phyloP scores from a whole-genome alignment of 2,113 vertebrate genomes.

The Alouatta palliata region DNA sequence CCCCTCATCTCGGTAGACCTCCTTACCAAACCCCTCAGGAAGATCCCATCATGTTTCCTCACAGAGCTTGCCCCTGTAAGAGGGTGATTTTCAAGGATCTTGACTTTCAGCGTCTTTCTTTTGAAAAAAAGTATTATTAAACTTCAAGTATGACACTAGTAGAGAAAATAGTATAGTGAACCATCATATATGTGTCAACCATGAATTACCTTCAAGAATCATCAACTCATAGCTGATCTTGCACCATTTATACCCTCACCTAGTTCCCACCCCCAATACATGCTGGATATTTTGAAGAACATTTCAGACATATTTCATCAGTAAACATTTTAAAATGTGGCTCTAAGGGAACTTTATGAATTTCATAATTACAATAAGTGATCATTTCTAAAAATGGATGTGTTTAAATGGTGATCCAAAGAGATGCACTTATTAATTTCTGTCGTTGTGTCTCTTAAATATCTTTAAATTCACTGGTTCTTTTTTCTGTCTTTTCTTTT shows the following conservation, averaged over 20 bases:
- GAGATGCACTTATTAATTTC: neutral
- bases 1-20: neutral
- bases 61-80: neutral
- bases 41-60: neutral
- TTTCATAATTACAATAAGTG: neutral
- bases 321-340: neutral
- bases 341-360: neutral
- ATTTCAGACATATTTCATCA: neutral
- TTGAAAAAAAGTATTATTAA: neutral
- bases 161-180: too few relatives aligned
- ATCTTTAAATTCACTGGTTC: neutral
- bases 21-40: neutral
- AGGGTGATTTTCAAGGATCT: neutral
- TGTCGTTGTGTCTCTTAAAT: neutral
- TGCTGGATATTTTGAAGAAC: neutral
- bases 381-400: neutral
- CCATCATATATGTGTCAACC: neutral
- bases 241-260: too few relatives aligned
- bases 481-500: neutral
- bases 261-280: neutral
- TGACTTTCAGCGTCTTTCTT: neutral
- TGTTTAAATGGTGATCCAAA: neutral
- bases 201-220: neutral
- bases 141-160: neutral
- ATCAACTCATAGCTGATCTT: neutral